Percentiles rank a stretch among this genome's conserved stretches.
Conservation (phyloP, 2,797 vertebrate species). For the Loriculus beryllinus region DNA sequence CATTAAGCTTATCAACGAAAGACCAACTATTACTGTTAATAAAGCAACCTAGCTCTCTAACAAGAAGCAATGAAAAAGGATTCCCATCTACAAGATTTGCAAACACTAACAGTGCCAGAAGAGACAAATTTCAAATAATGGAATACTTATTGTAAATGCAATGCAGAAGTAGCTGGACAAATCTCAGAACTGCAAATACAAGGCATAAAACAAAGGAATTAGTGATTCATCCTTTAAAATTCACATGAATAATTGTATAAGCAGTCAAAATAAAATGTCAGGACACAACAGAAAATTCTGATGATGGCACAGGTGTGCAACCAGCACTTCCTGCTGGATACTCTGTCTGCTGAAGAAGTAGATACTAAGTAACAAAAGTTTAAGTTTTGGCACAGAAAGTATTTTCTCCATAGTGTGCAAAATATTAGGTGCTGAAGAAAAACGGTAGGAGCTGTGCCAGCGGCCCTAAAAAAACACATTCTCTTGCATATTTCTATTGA, state of each 20-base stretch:
- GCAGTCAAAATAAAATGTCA: neutral
- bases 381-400: neutral
- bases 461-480: constrained; percentile 37
- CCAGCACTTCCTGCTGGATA: neutral
- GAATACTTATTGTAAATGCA: neutral
- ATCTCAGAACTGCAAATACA: neutral
- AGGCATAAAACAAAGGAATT: neutral
- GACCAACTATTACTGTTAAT: neutral
- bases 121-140: neutral
- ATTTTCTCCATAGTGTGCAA: constrained; percentile 9
- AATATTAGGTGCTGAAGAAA: constrained; percentile 21
- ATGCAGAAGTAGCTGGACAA: neutral
- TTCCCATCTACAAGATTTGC: neutral
- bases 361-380: neutral
- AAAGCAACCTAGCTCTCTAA: neutral
- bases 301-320: neutral
- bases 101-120: neutral
- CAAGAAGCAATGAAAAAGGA: neutral
- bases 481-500: constrained; percentile 6
- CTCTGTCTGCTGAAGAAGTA: neutral
- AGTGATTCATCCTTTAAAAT: neutral
- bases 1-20: neutral
- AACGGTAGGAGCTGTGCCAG: neutral
- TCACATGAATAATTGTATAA: neutral
- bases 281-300: neutral